Evolutionary conservation across 2,797 vertebrate species (phyloP).

Genomic region (Premnoplex brunnescens): DNA sequence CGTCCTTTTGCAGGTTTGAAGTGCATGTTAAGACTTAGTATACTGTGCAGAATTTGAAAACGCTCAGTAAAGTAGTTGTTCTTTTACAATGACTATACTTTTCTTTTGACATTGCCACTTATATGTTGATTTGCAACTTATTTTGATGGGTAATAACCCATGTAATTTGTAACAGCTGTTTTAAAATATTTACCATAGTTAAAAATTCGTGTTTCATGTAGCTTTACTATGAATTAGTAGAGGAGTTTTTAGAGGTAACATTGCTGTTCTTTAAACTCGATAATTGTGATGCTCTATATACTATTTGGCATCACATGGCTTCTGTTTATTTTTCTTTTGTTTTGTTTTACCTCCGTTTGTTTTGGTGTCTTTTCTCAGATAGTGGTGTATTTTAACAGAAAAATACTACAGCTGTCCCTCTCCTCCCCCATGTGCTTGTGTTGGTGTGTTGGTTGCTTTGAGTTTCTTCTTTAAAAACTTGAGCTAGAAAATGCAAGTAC

Average conservation of each 20-base stretch:
- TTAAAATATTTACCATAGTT: neutral
- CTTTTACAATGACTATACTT: neutral
- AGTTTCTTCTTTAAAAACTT: neutral
- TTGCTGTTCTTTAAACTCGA: neutral
- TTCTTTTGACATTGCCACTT: neutral
- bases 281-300: neutral
- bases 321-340: neutral
- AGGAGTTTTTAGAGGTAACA: neutral
- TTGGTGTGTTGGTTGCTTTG: neutral
- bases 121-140: neutral
- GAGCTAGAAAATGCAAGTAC: neutral
- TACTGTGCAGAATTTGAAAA: neutral
- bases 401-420: constrained; percentile 30
- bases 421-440: neutral
- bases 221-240: neutral
- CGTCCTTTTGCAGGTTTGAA: neutral
- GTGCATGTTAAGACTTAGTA: neutral
- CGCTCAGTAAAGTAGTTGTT: neutral
- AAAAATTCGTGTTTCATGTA: neutral
- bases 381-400: constrained; percentile 15
- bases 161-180: neutral
- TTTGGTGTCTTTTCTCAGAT: neutral
- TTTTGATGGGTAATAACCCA: neutral
- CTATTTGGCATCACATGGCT: neutral
- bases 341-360: neutral